Evolutionary conservation across 2,888 invertebrate species (phyloP), one percentile per base, ranked within the genome.

Genomic region (Tetanocera ferruginea): DNA sequence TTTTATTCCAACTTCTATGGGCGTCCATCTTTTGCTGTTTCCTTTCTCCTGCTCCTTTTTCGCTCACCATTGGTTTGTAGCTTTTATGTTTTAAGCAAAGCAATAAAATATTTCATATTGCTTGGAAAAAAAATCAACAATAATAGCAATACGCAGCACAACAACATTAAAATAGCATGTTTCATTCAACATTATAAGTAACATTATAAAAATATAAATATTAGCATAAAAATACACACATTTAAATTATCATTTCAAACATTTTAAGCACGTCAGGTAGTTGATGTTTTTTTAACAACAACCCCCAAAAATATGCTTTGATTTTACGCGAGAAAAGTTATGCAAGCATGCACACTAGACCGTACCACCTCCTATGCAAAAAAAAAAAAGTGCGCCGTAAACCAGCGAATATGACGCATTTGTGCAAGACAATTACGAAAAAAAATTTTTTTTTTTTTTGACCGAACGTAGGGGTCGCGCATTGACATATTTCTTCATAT

Each of bases 21-120:
- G 11, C 37, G 37, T 37, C 37, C 37, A 43, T 14, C 6, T 43
- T 43, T 14, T 6, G 1, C 43, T 43, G 0, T 14, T 25, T 8
- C 23, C 57, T 28, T 11, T 55, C n/a, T 5, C 25, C 25, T 19
- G 25, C 23, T 28, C 25, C 5, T 8, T 34, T 34, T 64, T 64
- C 17, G 34, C 17, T 11, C 62, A 9, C 62, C 62, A 31, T 62
- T 28, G 31, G 62, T 34, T 64, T 64, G 34, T 31, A 64, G 31
- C 64, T 64, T 64, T 34, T 64, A 31, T 64, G 4, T 31, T 34
- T 64, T 64, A 64, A 34, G 34, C 64, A 31, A 28, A 64, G 64
- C 64, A 64, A 64, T 64, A 64, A 64, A 64, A 64, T 64, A 31
- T 31, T 64, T 64, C 34, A 17, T 4, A 28, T 62, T 28, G 25